phyloP scores from a whole-genome alignment of 2,888 invertebrate species.

The Volucella inanis region DNA sequence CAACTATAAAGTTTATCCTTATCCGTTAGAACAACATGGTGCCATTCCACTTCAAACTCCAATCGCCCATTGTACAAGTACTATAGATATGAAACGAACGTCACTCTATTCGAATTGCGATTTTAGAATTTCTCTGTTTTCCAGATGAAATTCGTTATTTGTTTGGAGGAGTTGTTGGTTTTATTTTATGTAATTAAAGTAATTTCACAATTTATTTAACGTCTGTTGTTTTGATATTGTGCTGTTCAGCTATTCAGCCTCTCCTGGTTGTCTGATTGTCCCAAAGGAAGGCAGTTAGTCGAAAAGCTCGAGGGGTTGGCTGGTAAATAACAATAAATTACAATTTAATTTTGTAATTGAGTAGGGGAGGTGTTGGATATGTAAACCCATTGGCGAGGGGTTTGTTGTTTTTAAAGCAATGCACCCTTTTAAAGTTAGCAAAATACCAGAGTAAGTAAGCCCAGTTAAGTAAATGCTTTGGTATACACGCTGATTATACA shows the following conservation, averaged over 20 bases:
- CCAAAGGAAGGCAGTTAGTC: constrained; percentile 19
- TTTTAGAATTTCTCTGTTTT: constrained; percentile 13
- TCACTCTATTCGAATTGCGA: background rate
- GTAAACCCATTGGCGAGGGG: constrained; percentile 30
- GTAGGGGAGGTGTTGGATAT: constrained; percentile 13
- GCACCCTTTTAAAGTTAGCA: constrained; percentile 30
- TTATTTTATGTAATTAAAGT: constrained; percentile 63
- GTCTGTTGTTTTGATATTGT: constrained; percentile 21
- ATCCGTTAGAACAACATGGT: constrained; percentile 62
- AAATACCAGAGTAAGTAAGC: background rate
- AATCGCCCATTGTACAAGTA: background rate
- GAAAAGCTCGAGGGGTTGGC: constrained; percentile 11
- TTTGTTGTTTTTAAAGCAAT: constrained; percentile 30
- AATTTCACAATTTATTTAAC: constrained; percentile 71
- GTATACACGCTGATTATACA: constrained; percentile 16
- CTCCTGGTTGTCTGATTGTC: constrained; percentile 5
- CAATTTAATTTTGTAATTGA: constrained; percentile 72
- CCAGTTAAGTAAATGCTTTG: constrained; percentile 1
- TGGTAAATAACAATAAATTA: constrained; percentile 73
- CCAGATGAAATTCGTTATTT: constrained; percentile 1
- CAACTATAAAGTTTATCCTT: constrained; percentile 72
- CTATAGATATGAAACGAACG: background rate
- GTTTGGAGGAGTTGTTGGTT: constrained; percentile 26
- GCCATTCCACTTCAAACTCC: background rate
- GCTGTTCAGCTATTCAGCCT: background rate